These are phyloP conservation scores for Antennarius striatus DNA, from an alignment of 2,113 vertebrate genomes.

Conservation along the genomic window DNA sequence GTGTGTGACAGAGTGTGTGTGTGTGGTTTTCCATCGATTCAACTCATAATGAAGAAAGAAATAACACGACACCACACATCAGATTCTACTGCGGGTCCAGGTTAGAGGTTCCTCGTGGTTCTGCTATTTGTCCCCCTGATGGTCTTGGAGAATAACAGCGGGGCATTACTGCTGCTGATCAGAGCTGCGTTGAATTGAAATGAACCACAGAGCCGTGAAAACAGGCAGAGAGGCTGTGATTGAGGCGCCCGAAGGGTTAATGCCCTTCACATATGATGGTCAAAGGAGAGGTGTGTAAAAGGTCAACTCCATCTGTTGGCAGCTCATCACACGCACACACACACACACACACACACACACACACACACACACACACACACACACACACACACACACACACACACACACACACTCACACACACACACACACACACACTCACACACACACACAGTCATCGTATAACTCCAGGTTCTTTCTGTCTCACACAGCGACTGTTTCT, in stretches of 20 bases:
- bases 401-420: conserved; percentile 14
- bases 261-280: conserved; percentile 49
- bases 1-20: no score
- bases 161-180: conserved; percentile 46
- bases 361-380: neutral
- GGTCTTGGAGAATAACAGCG: conserved; percentile 12
- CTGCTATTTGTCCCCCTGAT: conserved; percentile 17
- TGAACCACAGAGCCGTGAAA: conserved; percentile 46
- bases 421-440: neutral
- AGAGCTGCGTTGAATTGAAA: conserved; percentile 57
- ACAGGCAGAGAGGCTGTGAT: conserved; percentile 22
- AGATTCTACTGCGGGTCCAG: conserved; percentile 20
- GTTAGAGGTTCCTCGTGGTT: conserved; percentile 27
- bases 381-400: neutral
- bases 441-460: no score
- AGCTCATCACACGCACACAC: conserved; percentile 58
- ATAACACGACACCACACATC: neutral
- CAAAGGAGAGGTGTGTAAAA: conserved; percentile 31
- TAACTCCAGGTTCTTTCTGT: no score
- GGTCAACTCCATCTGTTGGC: conserved; percentile 55
- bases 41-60: no score
- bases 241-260: conserved; percentile 60
- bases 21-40: neutral
- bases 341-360: conserved; percentile 13
- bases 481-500: no score